Evolutionary conservation across 1,140 invertebrate species (phyloP), one percentile per base, ranked within the genome.

Genomic region (Cotesia chilonis): DNA sequence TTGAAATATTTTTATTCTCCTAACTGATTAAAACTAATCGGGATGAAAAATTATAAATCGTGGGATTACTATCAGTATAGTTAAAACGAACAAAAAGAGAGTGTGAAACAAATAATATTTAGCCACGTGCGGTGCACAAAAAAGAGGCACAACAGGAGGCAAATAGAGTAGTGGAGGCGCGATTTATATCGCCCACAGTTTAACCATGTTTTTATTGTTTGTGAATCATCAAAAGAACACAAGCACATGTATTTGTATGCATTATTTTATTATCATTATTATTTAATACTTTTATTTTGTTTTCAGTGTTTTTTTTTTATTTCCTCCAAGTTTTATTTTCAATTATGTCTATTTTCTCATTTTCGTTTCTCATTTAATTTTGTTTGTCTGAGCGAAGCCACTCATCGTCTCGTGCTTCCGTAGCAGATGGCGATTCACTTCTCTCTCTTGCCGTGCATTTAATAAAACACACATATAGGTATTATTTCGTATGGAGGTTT

Each of bases 181-280:
- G 71, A 72, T 72, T 68, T 72, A 72, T 67, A 67, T 72, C 71
- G 37, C 71, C 38, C 20, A 55, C 60, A 51, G n/a, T 28, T 65
- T 51, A 10, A 65, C 37, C 10, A 35, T 55, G n/a, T 54, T 37
- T 68, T 68, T 68, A 68, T 72, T 72, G 54, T 61, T 61, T 55
- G 7, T 52, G n/a, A 60, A 66, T 68, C 9, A 68, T 60, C 61
- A 68, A 68, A 55, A 41, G 9, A 14, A 7, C 57, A 12, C 47
- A 68, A 59, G 67, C 57, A 67, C 54, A 72, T 17, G 52, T 52
- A 72, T 59, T 67, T 52, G 54, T 20, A 68, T 20, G 20, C 20
- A 59, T 10, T 9, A 59, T 59, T 59, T 59, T 9, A 47, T 47
- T 47, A 47, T 47, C 5, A 47, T 47, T 47, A 47, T 47, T 61